Conservation (phyloP, 2,113 vertebrate genomes). For the Cyanocitta stelleri region DNA sequence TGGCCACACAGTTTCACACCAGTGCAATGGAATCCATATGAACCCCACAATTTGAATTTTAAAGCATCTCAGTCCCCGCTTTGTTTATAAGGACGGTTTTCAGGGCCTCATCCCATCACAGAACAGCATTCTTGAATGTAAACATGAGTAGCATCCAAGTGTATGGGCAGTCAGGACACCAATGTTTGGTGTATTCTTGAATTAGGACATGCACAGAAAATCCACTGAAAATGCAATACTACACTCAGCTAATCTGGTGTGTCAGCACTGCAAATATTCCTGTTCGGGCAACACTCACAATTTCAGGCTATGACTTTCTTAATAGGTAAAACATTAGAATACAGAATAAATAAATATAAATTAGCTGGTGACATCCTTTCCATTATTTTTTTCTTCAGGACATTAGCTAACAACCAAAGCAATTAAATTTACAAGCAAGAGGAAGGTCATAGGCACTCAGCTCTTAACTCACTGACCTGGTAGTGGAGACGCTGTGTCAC, state of each 20-base stretch:
- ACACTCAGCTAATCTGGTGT: slow-evolving; percentile 10
- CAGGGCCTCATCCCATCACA: not conserved
- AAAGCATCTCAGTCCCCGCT: slow-evolving; percentile 24
- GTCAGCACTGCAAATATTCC: not conserved
- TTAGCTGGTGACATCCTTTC: not conserved
- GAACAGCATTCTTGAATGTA: not conserved
- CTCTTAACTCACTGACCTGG: not conserved
- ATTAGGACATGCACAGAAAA: slow-evolving; percentile 44
- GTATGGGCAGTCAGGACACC: slow-evolving; percentile 18
- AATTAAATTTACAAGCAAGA: slow-evolving; percentile 6
- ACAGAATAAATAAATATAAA: slow-evolving; percentile 34
- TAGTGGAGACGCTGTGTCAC: not conserved
- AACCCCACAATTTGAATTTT: slow-evolving; percentile 48
- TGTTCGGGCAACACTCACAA: slow-evolving; percentile 9
- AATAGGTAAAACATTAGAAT: slow-evolving; percentile 29
- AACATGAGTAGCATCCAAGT: slow-evolving; percentile 34
- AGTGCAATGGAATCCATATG: not conserved
- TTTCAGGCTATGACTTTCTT: slow-evolving; percentile 30
- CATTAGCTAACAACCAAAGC: not conserved
- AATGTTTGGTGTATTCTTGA: slow-evolving; percentile 5
- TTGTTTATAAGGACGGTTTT: not conserved
- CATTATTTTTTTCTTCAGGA: not conserved
- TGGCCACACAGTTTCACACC: slow-evolving; percentile 42
- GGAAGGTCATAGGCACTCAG: not conserved
- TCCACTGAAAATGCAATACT: slow-evolving; percentile 33